phyloP scores from a whole-genome alignment of 53 echinoderm and acorn worm species.

The Patiria pectinifera region DNA sequence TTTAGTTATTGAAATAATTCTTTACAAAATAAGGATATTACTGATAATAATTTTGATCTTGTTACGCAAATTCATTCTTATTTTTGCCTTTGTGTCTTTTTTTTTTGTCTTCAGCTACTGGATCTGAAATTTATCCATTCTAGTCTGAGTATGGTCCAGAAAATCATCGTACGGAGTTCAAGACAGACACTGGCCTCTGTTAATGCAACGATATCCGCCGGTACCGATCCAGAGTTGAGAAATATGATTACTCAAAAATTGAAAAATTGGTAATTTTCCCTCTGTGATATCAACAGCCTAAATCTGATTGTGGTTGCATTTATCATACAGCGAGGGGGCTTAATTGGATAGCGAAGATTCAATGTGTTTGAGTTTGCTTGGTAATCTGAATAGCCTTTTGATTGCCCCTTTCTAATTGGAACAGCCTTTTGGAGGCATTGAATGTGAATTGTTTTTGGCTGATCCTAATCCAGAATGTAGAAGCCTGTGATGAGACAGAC shows the following conservation, averaged over 20 bases:
- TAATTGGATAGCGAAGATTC: no score
- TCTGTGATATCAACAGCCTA: neutral
- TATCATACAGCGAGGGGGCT: neutral
- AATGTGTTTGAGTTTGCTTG: no score
- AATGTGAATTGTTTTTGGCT: no score
- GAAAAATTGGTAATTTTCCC: neutral
- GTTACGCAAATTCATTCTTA: neutral
- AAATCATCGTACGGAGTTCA: neutral
- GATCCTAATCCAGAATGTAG: no score
- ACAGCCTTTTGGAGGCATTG: no score
- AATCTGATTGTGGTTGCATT: neutral
- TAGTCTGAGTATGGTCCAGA: neutral
- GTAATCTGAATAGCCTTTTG: no score
- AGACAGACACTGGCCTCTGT: neutral
- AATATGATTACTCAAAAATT: slow-evolving; percentile 8
- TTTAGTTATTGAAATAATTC: no score
- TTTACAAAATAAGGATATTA: no score
- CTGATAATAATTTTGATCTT: no score
- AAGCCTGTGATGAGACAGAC: no score
- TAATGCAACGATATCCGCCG: neutral
- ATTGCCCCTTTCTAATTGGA: no score
- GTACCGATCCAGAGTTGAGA: slow-evolving; percentile 8
- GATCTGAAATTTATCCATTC: slow-evolving; percentile 30
- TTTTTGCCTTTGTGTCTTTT: neutral
- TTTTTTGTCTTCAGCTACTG: slow-evolving; percentile 2